Base-by-base conservation (phyloP, 2,113 vertebrate species). In the Eretmochelys imbricata region DNA sequence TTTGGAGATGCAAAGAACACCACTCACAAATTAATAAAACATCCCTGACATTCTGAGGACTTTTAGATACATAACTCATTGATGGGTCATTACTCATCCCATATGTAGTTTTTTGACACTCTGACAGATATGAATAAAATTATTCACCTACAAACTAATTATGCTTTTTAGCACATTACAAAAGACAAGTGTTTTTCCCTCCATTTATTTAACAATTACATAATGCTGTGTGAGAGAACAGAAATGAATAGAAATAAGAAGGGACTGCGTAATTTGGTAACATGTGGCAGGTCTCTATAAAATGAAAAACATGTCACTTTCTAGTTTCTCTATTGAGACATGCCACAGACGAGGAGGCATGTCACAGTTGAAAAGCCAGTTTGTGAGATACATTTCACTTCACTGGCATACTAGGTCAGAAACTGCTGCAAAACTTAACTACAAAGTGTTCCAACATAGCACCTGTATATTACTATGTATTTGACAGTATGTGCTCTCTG, bases 211-310 rank as follows among this genome's bases (percentile, higher is more conserved):
- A 42, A 38, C 10, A 85, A 1, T 7, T 35, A 51, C 38, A 53
- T 51, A 62, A 14, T 62, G n/a, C 6, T 59, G 46, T n/a, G 4
- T 84, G 72, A 49, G 75, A 62, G 20, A 17, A 25, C 35, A 88
- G 53, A 89, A 62, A 0, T 91, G 5, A 53, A 82, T 50, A 27
- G 78, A 84, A 81, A 50, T 0, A 7, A 87, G 42, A 80, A 17
- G 49, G 91, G n/a, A 6, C 11, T 82, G 65, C 49, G 94, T n/a
- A 17, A 12, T 50, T 62, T 75, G 88, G 31, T 49, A 80, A 5
- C 0, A 24, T 72, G 65, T 20, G 50, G 76, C 88, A 7, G 8
- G 49, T n/a, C 78, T 54, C 22, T 42, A 6, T 1, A 2, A 0
- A 0, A 46, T 53, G 29, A 90, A 87, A 82, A 90, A 53, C 53